phyloP scores from a whole-genome alignment of 2,888 invertebrate genomes.

The Yponomeuta plumbellus region DNA sequence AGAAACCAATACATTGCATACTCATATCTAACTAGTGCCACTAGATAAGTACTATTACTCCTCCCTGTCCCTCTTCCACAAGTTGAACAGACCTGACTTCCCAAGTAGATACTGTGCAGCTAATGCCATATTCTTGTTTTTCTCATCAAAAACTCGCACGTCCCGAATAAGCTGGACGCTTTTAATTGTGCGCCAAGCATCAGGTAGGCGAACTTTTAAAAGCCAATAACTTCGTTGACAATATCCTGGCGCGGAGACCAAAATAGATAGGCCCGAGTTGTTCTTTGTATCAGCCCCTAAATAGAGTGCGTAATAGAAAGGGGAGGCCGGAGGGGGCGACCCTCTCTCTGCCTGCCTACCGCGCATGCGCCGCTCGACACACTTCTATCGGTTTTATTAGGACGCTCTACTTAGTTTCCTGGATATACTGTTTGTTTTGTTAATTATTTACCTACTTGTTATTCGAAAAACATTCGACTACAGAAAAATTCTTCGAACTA shows the following conservation, averaged over 20 bases:
- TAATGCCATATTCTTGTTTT: no score
- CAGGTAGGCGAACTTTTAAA: not conserved
- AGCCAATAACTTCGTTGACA: slow-evolving; percentile 21
- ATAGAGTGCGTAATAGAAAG: slow-evolving; percentile 73
- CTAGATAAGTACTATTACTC: no score
- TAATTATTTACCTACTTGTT: slow-evolving; percentile 3
- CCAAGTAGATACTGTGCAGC: no score
- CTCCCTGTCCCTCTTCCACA: no score
- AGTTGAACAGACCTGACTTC: no score
- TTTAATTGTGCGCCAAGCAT: not conserved
- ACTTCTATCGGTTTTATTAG: slow-evolving; percentile 69
- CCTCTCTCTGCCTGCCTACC: slow-evolving; percentile 40
- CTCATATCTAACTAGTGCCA: no score
- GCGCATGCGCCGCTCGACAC: slow-evolving; percentile 56
- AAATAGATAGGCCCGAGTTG: slow-evolving; percentile 69
- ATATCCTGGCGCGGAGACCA: slow-evolving; percentile 63
- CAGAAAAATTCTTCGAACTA: not conserved
- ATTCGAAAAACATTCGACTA: not conserved
- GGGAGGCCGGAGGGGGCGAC: slow-evolving; percentile 59
- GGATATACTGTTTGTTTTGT: slow-evolving; percentile 32
- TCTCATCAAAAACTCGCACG: not conserved
- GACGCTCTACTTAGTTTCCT: slow-evolving; percentile 60
- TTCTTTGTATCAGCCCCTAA: slow-evolving; percentile 72
- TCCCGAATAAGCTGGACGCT: not conserved
- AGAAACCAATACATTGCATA: no score